Evolutionary conservation across 2,888 invertebrate genomes (phyloP).

Genomic region (Serrognathus titanus): DNA sequence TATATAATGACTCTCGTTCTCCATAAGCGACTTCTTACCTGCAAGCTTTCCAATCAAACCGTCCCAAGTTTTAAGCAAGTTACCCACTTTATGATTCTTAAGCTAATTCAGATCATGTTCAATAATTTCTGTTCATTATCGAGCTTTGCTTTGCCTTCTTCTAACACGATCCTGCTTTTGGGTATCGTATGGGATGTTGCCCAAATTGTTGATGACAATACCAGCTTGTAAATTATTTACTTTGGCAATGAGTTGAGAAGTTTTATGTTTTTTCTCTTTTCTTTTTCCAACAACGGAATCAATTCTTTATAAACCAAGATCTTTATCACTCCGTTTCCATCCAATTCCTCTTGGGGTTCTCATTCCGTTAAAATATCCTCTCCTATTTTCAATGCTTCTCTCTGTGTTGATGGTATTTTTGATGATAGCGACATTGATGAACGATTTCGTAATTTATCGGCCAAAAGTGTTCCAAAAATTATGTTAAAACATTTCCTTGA

Average conservation of each 20-base stretch:
- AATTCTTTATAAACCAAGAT: no score
- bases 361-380: no score
- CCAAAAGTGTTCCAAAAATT: no score
- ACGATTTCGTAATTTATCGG: no score
- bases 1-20: no score
- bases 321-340: no score
- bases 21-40: conserved; percentile 8
- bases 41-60: conserved; percentile 60
- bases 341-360: no score
- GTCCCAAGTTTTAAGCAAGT: conserved; percentile 59
- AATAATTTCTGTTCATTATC: conserved; percentile 43
- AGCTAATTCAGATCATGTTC: conserved; percentile 59
- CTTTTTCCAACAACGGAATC: background rate
- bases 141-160: conserved; percentile 37
- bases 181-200: conserved; percentile 33
- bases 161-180: conserved; percentile 39
- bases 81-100: conserved; percentile 59
- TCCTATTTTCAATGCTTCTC: conserved; percentile 8
- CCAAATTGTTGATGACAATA: conserved; percentile 11
- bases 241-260: conserved; percentile 21
- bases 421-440: conserved; percentile 19
- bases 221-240: conserved; percentile 34
- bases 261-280: no score
- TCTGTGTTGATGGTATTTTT: conserved; percentile 12
- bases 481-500: no score